Percentiles rank a stretch among this genome's conserved stretches.
phyloP scores from a whole-genome alignment of 2,113 vertebrate species.

The Burhinus oedicnemus region DNA sequence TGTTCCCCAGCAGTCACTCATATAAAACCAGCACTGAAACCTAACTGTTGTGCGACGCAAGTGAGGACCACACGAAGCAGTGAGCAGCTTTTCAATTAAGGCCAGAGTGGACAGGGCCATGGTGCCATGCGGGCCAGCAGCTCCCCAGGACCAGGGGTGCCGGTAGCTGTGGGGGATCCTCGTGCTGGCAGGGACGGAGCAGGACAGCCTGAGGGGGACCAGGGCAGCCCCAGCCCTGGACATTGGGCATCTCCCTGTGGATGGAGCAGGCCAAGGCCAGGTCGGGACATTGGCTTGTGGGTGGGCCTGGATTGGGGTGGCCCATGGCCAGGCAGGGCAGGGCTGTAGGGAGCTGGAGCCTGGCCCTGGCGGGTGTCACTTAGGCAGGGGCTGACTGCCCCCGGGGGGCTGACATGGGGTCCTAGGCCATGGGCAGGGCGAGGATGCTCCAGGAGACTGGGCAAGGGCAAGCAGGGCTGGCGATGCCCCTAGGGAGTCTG shows the following conservation, averaged over 20 bases:
- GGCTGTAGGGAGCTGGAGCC: background rate
- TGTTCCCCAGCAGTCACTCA: conserved; percentile 36
- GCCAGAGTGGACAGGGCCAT: background rate
- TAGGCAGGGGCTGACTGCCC: background rate
- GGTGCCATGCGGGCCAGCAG: accelerated
- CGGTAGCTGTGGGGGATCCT: background rate
- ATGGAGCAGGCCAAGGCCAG: background rate
- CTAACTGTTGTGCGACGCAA: background rate
- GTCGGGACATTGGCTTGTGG: too few relatives aligned
- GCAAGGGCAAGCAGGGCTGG: background rate
- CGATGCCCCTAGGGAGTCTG: accelerated
- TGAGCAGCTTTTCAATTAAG: background rate
- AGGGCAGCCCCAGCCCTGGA: background rate
- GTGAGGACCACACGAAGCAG: background rate
- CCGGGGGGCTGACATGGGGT: background rate
- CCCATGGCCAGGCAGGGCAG: background rate
- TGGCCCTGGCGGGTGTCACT: accelerated
- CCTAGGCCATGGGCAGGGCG: accelerated
- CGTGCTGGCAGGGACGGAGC: accelerated
- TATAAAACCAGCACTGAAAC: conserved; percentile 30
- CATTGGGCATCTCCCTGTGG: background rate
- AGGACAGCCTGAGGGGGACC: background rate
- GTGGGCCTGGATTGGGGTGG: too few relatives aligned
- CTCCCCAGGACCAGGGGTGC: accelerated
- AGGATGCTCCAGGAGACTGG: background rate